Evolutionary conservation across 2,888 invertebrate species (phyloP).

Genomic region (Xestia xanthographa): DNA sequence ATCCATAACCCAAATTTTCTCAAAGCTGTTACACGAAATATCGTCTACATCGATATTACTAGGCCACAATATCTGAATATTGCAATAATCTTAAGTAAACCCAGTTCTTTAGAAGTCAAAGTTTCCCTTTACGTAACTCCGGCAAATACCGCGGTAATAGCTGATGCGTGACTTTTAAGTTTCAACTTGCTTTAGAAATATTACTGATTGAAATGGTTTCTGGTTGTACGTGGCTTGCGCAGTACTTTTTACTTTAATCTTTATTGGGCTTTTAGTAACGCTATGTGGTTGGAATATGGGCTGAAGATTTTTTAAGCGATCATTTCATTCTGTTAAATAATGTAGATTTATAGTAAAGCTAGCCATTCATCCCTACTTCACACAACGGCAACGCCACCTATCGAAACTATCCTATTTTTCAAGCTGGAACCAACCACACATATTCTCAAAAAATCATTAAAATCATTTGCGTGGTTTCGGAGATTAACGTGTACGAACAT

Average conservation of each 20-base stretch:
- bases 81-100: constrained; percentile 63
- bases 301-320: background rate
- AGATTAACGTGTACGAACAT: background rate
- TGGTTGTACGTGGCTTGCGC: constrained; percentile 29
- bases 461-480: background rate
- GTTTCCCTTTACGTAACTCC: constrained; percentile 50
- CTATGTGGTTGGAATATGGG: background rate
- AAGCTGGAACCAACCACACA: background rate
- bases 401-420: background rate
- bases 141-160: constrained; percentile 41
- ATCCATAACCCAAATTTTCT: background rate
- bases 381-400: background rate
- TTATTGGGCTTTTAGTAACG: background rate
- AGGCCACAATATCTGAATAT: constrained; percentile 52
- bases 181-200: constrained; percentile 54
- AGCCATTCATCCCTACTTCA: background rate
- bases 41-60: constrained; percentile 38
- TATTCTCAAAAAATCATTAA: background rate
- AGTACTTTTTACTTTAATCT: constrained; percentile 27
- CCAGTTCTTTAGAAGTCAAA: constrained; percentile 36
- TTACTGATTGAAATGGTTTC: constrained; percentile 54
- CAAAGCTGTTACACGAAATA: constrained; percentile 5
- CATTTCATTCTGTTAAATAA: background rate
- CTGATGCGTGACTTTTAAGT: constrained; percentile 58
- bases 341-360: background rate